Percentiles rank a stretch among this genome's conserved stretches.
Evolutionary conservation across 2,797 vertebrate species (phyloP).

Genomic region (Myotis findleyi): DNA sequence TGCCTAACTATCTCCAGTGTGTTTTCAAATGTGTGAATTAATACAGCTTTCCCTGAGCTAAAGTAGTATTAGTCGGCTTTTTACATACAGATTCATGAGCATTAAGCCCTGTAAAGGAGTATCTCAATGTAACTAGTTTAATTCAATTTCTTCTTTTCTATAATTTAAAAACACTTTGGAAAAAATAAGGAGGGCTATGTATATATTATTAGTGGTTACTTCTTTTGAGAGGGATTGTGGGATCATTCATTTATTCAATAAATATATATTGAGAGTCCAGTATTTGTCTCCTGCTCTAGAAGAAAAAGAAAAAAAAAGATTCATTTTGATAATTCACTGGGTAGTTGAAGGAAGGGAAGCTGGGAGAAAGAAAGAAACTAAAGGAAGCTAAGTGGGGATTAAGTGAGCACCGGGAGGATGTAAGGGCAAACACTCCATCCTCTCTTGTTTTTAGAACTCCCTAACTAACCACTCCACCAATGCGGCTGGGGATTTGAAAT

Average conservation of each 20-base stretch:
- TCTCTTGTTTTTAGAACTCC: not conserved
- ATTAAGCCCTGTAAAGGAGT: not conserved
- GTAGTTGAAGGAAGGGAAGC: slow-evolving; percentile 47
- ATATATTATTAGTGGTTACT: not conserved
- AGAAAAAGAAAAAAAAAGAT: slow-evolving; percentile 66
- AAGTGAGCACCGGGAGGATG: not conserved
- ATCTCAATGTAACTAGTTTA: not conserved
- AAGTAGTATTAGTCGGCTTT: not conserved
- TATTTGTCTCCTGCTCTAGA: slow-evolving; percentile 71
- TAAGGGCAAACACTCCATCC: not conserved
- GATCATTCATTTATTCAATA: not conserved
- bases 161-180: not conserved
- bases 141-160: not conserved
- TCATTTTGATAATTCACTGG: not conserved
- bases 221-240: not conserved
- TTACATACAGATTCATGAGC: not conserved
- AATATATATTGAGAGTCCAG: not conserved
- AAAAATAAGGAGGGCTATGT: not conserved
- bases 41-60: not conserved
- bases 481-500: not conserved
- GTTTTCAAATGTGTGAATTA: not conserved
- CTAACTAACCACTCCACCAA: not conserved
- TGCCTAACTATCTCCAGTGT: not conserved
- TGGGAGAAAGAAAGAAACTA: not conserved
- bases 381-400: not conserved